Evolutionary conservation across 2,113 vertebrate species (phyloP).

Genomic region (Emydura subglobosa): DNA sequence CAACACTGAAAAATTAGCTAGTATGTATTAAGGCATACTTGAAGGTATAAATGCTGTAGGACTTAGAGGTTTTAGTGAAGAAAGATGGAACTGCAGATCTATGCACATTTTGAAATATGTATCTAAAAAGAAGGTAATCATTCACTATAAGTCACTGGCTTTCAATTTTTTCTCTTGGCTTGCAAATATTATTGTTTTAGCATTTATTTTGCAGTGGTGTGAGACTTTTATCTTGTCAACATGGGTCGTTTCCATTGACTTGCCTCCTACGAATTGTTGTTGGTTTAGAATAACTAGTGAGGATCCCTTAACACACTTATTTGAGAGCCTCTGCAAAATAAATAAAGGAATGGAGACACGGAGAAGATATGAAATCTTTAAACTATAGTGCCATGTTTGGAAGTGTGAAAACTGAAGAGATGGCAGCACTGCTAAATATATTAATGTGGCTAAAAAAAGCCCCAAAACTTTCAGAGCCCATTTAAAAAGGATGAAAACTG

Average conservation of each 20-base stretch:
- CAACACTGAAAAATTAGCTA: not conserved
- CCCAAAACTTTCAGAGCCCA: not conserved
- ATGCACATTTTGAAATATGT: accelerated
- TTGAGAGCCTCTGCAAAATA: not conserved
- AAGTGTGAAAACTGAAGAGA: not conserved
- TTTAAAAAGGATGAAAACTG: accelerated
- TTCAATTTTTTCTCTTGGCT: accelerated
- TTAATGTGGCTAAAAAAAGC: not conserved
- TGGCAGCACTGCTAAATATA: accelerated
- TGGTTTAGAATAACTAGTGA: not conserved
- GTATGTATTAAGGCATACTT: not conserved
- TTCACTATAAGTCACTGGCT: accelerated
- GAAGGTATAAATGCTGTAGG: not conserved
- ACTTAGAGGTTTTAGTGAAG: not conserved
- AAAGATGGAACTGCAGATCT: accelerated
- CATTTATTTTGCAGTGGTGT: accelerated
- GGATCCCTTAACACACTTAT: not conserved
- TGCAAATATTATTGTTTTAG: not conserved
- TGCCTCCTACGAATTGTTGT: not conserved
- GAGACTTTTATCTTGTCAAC: not conserved
- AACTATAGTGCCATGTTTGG: not conserved
- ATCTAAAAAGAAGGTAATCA: not conserved
- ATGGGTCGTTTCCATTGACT: accelerated
- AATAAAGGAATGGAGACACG: accelerated
- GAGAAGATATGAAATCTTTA: not conserved